A percentile compares a stretch with the other conserved stretches of the same genome.
These are phyloP conservation scores for Battus philenor DNA, from an alignment of 1,140 invertebrate species.

Conservation along the genomic window DNA sequence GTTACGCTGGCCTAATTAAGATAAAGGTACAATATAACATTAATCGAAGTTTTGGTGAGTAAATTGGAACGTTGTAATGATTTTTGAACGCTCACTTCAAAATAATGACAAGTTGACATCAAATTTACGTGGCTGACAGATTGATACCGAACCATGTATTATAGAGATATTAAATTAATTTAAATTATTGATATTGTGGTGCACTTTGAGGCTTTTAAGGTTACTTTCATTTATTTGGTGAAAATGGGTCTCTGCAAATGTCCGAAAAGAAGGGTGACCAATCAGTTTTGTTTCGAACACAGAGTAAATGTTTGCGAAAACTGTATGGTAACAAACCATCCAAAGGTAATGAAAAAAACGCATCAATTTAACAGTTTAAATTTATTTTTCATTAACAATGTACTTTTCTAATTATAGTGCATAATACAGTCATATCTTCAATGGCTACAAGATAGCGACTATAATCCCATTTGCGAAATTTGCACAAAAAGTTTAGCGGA, in stretches of 20 bases:
- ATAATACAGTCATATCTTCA: constrained; percentile 97
- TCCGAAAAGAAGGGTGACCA: constrained; percentile 96
- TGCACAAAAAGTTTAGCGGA: constrained; percentile 87
- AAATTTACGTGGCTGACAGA: constrained; percentile 51
- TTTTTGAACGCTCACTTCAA: neutral
- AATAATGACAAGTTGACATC: constrained; percentile 27
- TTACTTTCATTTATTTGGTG: constrained; percentile 6
- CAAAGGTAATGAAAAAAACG: constrained; percentile 84
- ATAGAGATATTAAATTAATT: neutral
- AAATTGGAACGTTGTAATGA: too few species aligned
- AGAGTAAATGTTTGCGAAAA: constrained; percentile 98
- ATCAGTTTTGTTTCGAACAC: constrained; percentile 99
- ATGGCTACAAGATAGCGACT: constrained; percentile 98
- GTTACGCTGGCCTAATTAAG: too few species aligned
- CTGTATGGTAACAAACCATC: constrained; percentile 97
- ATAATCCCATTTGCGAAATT: constrained; percentile 92
- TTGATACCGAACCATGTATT: constrained; percentile 4
- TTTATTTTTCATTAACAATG: neutral
- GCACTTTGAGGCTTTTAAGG: constrained; percentile 17
- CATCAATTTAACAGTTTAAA: neutral
- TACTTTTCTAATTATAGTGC: constrained; percentile 81
- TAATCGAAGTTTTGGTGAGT: neutral
- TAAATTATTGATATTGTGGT: neutral
- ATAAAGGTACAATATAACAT: neutral
- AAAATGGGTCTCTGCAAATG: constrained; percentile 98